Evolutionary conservation across 2,113 vertebrate genomes (phyloP), one percentile per base, ranked within the genome.

Genomic region (Pangasianodon gigas): DNA sequence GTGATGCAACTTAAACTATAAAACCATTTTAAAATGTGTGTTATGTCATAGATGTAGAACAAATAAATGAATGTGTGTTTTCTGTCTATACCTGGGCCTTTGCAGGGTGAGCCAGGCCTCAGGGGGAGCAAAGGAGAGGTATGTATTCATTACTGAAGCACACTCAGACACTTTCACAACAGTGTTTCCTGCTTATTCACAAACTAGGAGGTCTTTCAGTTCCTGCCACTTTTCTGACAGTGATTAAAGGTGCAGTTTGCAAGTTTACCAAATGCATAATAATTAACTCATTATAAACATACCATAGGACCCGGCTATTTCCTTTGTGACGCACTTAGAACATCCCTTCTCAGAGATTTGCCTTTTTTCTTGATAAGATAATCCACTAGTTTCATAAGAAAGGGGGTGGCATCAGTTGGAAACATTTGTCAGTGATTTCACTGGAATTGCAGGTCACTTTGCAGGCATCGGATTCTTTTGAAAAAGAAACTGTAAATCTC

Each of bases 41-140:
- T 48, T 2, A 75, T 11, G 52, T 10, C 32, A 29, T 52, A 24
- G 24, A n/a, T 21, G 52, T 11, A 32, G 32, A 14, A 16, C 41
- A 51, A 37, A 21, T 4, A 52, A 69, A 16, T 24, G 29, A 81
- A 56, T 67, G 16, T 48, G 32, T 87, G 18, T 44, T 84, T 8
- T 62, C 26, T 46, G n/a, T 86, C 48, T 89, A 48, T 84, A 14
- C 6, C 79, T 9, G 44, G 19, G 74, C 16, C 48, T 56, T 75
- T 79, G 62, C 89, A 94, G 93, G 93, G 93, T 11, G 84, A 85
- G 67, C 29, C 89, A 13, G 93, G 93, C 6, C 51, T 65, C 48
- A 88, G 67, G 46, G 93, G 93, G 26, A 79, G 83, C 58, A 93
- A 92, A 91, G 93, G 93, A 89, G 93, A 94, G 92, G 93, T 93